These are phyloP conservation scores for Danionella dracula DNA, from an alignment of 2,797 vertebrate species.

Conservation along the genomic window DNA sequence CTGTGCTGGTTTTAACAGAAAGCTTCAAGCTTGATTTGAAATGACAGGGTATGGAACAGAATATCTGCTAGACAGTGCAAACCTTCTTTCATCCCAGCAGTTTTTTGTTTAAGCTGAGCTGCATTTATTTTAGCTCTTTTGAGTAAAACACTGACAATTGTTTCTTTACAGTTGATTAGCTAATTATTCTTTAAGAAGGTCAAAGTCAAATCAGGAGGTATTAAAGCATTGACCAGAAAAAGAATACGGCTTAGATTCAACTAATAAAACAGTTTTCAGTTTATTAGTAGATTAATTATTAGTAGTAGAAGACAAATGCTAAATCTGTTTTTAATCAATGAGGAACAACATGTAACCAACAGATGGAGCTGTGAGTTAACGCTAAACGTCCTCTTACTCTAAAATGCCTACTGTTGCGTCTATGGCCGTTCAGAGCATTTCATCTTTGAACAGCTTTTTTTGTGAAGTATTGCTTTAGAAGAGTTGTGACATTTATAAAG, in stretches of 20 bases:
- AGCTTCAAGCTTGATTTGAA: background rate
- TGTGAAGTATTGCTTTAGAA: no score
- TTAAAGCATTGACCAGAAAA: background rate
- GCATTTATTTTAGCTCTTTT: background rate
- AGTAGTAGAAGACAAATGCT: no score
- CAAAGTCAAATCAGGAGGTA: no score
- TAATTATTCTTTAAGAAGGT: constrained; percentile 19
- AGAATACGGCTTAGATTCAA: background rate
- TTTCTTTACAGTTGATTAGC: background rate
- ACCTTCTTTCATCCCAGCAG: background rate
- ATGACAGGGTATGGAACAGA: background rate
- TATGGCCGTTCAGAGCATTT: no score
- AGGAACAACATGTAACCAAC: background rate
- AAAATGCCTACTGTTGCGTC: no score
- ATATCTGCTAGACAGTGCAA: background rate
- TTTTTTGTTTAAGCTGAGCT: constrained; percentile 1
- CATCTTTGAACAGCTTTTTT: no score
- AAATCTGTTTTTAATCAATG: no score
- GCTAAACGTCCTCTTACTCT: no score
- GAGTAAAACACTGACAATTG: background rate
- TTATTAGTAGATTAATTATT: no score
- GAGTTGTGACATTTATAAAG: no score
- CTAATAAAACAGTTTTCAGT: background rate
- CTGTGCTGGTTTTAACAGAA: background rate
- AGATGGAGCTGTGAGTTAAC: background rate